Base-by-base conservation (phyloP, 2,797 vertebrate genomes). In the Propithecus perrieri region DNA sequence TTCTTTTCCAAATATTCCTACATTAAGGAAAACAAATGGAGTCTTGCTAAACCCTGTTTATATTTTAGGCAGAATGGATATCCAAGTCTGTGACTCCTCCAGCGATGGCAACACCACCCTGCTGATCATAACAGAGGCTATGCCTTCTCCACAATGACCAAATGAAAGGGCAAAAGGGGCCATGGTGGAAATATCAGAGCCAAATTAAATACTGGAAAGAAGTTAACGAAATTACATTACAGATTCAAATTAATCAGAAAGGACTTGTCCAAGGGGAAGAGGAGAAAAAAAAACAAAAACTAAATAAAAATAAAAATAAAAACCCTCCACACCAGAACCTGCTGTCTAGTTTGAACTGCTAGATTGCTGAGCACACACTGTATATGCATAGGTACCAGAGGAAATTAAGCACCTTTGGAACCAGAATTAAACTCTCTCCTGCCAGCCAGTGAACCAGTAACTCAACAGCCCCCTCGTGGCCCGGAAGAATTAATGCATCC, bases 401-500 rank as follows among this genome's bases (percentile, higher is more conserved):
- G 95, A 97, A 94, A 95, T 80, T 55, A 72, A 96, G 46, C 96
- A 91, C 97, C 94, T 81, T 72, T 91, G 96, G 79, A 97, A 85
- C 59, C 28, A 46, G 79, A 86, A 63, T 88, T 93, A 81, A 92
- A 88, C 65, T 81, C 53, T 81, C 63, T 85, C 86, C 94, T 20
- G 43, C 89, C 95, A 92, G 86, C 41, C 17, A 96, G 26, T 85
- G 96, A 97, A 93, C 95, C 94, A 78, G 57, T 50, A 59, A 86
- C 33, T 87, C 95, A 96, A 95, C 78, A 57, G 93, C 85, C 95
- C 96, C 94, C 94, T 97, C 22, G 84, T 93, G 96, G 95, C 69
- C 72, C 0, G 24, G 95, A 93, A 96, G 96, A 97, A 97, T 83
- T 48, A 75, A 90, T 78, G 91, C 96, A 96, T 53, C 74, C 93